Evolutionary conservation across 2,113 vertebrate genomes (phyloP).

Genomic region (Alouatta palliata): DNA sequence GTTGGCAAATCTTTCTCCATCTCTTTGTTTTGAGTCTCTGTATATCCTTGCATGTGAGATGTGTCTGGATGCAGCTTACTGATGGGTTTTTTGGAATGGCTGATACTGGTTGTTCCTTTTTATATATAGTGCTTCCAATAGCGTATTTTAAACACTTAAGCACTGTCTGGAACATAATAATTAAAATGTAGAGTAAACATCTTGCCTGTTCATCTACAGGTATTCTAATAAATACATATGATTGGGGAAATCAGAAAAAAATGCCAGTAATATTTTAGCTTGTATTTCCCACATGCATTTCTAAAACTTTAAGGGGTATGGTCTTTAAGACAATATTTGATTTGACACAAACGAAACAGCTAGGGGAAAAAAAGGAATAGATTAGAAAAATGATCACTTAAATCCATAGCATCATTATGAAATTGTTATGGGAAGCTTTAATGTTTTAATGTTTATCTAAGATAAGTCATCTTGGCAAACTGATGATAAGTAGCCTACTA

Average conservation of each 20-base stretch:
- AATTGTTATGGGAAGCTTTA: background rate
- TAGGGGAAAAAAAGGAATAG: background rate
- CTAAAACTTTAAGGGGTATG: background rate
- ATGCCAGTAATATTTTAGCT: background rate
- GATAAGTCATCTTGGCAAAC: conserved; percentile 8
- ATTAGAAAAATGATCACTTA: background rate
- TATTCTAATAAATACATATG: background rate
- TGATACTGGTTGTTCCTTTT: too few species aligned
- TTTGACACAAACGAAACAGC: conserved; percentile 1
- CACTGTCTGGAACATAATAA: background rate
- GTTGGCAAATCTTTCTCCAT: too few species aligned
- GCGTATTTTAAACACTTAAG: background rate
- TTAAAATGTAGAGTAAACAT: background rate
- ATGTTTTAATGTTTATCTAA: background rate
- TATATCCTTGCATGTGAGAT: too few species aligned
- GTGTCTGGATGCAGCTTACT: too few species aligned
- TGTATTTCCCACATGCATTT: background rate
- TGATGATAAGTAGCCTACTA: background rate
- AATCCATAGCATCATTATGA: background rate
- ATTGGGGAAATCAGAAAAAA: background rate
- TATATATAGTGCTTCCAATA: too few species aligned
- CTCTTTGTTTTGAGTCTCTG: too few species aligned
- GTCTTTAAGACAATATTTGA: background rate
- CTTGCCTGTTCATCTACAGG: background rate
- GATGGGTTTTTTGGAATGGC: too few species aligned